Base-by-base conservation (phyloP, 2,113 vertebrate genomes). In the Anoplopoma fimbria region DNA sequence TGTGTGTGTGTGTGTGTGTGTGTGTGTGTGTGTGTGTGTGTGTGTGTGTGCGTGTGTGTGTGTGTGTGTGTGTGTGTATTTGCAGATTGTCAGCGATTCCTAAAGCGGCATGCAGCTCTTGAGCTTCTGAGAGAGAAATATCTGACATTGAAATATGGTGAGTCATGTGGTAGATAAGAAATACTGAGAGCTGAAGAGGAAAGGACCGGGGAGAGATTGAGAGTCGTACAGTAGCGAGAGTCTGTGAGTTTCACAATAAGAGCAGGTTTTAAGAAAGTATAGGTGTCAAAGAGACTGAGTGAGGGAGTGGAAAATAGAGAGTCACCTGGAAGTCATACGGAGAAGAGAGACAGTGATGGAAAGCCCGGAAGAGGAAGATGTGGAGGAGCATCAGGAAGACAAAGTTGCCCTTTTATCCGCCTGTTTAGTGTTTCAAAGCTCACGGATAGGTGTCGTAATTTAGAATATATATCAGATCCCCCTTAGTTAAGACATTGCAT, bases 111-210 rank as follows among this genome's bases (percentile, higher is more conserved):
- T 65, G 67, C 75, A 77, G 69, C 86, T 81, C 75, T 88, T 75
- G 69, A 86, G 87, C 61, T 77, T 87, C 83, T 77, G 80, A 88
- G 70, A 64, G 79, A 76, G 62, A 79, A 80, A 87, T 74, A 80
- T 92, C 84, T 83, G 84, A 90, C 82, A 58, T 31, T 73, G 85
- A 89, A 92, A 93, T 91, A 87, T 89, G 93, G 82, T 73, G 86
- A 90, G 87, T 91, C 90, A 88, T 85, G 71, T 68, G 63, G 40
- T 34, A 85, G 90, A 90, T 92, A 91, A 86, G 90, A 77, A 90
- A 79, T 71, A 53, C 76, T 40, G 83, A 63, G 84, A 71, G 83
- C 71, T 27, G 38, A 68, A 47, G 69, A 81, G n/a, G 53, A 58
- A 15, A 53, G 31, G 51, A 4, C 0, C 0, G 9, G 33, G 12